Percentiles rank a stretch among this genome's conserved stretches.
Evolutionary conservation across 2,797 vertebrate species (phyloP).

Genomic region (Danio albolineatus): DNA sequence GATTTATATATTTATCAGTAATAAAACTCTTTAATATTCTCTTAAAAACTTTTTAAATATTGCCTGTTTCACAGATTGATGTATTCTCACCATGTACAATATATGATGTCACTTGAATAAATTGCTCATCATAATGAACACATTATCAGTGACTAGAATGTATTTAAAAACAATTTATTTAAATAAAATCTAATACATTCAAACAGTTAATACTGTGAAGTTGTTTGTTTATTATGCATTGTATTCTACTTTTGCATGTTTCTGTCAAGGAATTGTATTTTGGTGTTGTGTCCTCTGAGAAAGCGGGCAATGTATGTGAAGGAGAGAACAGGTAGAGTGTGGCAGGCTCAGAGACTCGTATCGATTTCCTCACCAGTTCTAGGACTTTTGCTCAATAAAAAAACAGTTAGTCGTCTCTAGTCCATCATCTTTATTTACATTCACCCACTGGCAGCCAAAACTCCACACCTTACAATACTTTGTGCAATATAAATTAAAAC

Average conservation of each 20-base stretch:
- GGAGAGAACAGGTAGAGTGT: not conserved
- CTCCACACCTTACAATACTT: not conserved
- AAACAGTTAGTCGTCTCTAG: not conserved
- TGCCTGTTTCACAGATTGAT: no score
- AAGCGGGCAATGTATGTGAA: not conserved
- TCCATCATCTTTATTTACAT: not conserved
- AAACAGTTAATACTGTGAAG: slow-evolving; percentile 53
- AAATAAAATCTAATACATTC: no score
- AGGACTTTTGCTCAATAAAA: not conserved
- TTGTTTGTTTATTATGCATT: not conserved
- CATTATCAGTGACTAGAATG: no score
- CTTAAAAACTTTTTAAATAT: no score
- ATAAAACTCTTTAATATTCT: no score
- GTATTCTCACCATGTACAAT: no score
- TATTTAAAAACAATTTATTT: no score
- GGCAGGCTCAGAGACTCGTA: not conserved
- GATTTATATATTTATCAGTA: not conserved
- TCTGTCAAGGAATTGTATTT: not conserved
- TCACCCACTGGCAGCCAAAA: not conserved
- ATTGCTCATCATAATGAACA: no score
- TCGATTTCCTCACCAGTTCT: not conserved
- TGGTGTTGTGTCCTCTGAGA: not conserved
- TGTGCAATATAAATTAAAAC: no score
- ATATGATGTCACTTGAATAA: no score
- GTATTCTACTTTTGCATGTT: not conserved